Conservation (phyloP, 2,113 vertebrate species). For the Seriola dumerili region DNA sequence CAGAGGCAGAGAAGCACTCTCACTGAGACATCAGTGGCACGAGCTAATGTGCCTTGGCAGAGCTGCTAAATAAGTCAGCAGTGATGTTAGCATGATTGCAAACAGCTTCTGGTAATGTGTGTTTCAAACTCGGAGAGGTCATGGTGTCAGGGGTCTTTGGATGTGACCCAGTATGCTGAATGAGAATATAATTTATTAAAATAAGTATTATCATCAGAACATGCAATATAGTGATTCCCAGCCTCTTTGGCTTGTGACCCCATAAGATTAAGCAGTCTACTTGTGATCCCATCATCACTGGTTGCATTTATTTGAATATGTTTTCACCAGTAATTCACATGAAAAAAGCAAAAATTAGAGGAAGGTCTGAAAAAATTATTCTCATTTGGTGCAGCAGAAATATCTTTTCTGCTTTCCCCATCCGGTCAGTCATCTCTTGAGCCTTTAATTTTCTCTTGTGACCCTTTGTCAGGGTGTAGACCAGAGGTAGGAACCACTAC, state of each 20-base stretch:
- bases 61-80: conserved; percentile 6
- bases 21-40: not conserved
- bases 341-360: no score
- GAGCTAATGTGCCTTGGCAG: not conserved
- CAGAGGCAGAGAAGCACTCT: not conserved
- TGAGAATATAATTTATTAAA: not conserved
- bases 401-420: no score
- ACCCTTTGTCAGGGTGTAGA: not conserved
- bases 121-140: not conserved
- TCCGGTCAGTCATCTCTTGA: no score
- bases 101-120: not conserved
- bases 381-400: no score
- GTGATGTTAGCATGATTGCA: not conserved
- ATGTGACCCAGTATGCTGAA: not conserved
- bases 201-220: not conserved
- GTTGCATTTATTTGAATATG: no score
- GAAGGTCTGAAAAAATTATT: no score
- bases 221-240: not conserved
- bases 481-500: no score
- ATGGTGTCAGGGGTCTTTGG: not conserved
- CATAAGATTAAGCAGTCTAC: not conserved
- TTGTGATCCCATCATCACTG: no score
- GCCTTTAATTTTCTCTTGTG: not conserved
- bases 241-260: not conserved
- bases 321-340: no score